Conservation (phyloP, 2,113 vertebrate species). For the Lycocorax pyrrhopterus region DNA sequence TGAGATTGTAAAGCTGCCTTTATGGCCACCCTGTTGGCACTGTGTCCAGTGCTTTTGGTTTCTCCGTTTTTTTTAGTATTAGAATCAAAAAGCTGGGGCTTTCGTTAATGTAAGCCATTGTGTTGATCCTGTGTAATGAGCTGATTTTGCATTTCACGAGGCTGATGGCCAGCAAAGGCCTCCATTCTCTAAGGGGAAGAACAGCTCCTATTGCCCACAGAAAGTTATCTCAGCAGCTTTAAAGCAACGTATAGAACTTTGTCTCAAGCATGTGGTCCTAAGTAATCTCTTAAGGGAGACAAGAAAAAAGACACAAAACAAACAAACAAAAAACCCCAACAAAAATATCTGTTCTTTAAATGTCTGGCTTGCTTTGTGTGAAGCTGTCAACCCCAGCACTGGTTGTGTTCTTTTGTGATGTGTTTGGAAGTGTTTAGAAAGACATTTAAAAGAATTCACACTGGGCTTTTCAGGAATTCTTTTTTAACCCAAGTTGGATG, state of each 20-base stretch:
- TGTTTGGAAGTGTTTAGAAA: neutral
- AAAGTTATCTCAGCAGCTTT: neutral
- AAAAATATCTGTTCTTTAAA: neutral
- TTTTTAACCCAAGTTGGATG: neutral
- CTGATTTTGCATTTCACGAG: neutral
- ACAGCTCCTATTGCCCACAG: neutral
- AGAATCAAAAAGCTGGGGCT: neutral
- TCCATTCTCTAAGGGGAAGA: neutral
- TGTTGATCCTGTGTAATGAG: neutral
- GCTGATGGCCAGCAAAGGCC: neutral
- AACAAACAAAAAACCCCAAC: neutral
- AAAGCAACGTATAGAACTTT: neutral
- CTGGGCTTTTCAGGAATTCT: neutral
- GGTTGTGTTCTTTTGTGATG: neutral
- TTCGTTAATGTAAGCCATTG: neutral
- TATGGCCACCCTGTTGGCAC: neutral
- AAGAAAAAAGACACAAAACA: neutral
- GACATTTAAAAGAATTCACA: neutral
- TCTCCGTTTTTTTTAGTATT: neutral
- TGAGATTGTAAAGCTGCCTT: conserved; percentile 35
- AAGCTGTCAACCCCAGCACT: neutral
- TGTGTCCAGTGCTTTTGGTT: neutral
- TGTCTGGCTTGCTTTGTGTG: neutral
- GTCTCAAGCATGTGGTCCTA: neutral
- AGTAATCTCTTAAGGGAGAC: neutral